phyloP scores from a whole-genome alignment of 64 coral and sea anemone species.

The Porites australiensis region DNA sequence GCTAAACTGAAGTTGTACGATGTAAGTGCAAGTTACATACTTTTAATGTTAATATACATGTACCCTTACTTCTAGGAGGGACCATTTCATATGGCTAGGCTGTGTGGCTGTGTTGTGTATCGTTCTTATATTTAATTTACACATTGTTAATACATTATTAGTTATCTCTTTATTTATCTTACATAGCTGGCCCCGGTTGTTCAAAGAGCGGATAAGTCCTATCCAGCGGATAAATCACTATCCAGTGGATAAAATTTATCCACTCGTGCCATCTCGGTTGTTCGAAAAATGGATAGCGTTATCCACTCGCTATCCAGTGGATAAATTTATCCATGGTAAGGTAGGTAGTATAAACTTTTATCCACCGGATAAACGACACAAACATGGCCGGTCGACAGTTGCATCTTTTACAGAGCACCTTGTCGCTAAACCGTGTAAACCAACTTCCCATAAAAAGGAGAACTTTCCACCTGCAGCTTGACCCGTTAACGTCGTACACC shows the following conservation, averaged over 20 bases:
- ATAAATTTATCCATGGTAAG: slow-evolving; percentile 62
- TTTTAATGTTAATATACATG: background rate
- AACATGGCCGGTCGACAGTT: slow-evolving; percentile 1
- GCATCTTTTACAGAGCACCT: background rate
- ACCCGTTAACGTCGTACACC: slow-evolving; percentile 26
- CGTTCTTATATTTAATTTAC: too few relatives aligned
- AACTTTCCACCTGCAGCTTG: background rate
- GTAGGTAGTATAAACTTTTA: slow-evolving; percentile 69
- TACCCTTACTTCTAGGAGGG: background rate
- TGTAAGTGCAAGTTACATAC: slow-evolving; percentile 15
- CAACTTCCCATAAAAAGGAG: background rate
- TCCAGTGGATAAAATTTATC: slow-evolving; percentile 28
- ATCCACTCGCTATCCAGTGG: slow-evolving; percentile 41
- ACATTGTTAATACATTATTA: too few relatives aligned
- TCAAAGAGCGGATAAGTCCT: slow-evolving; percentile 28
- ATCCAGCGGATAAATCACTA: background rate
- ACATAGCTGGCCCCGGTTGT: slow-evolving; percentile 12
- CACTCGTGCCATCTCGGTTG: slow-evolving; percentile 1
- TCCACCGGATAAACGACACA: slow-evolving; percentile 35
- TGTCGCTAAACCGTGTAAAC: background rate
- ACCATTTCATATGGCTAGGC: too few relatives aligned
- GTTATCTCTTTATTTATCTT: background rate
- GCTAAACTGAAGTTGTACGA: slow-evolving; percentile 43
- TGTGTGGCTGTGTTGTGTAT: too few relatives aligned
- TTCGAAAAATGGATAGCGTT: slow-evolving; percentile 36